These are phyloP conservation scores for Spongilla lacustris DNA, from an alignment of 37 sponge, comb jelly and placozoan genomes.

Conservation along the genomic window DNA sequence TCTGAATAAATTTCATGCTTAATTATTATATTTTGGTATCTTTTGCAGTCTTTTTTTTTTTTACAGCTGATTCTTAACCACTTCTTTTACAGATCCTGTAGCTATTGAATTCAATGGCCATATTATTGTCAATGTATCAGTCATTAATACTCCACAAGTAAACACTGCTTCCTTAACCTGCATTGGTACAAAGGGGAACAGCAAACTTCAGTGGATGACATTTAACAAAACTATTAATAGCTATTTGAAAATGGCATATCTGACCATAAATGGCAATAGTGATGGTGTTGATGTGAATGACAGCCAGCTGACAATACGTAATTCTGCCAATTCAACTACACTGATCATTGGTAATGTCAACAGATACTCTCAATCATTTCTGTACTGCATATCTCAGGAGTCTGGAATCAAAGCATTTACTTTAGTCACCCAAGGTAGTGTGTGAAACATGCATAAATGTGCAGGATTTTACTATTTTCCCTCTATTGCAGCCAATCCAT, in stretches of 20 bases:
- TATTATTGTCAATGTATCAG: background rate
- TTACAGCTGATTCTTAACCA: background rate
- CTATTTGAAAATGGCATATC: background rate
- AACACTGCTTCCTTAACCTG: background rate
- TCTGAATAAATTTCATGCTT: too few species aligned
- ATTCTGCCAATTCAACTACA: background rate
- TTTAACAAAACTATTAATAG: background rate
- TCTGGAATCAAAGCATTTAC: background rate
- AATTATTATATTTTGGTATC: background rate
- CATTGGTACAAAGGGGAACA: background rate
- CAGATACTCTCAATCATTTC: background rate
- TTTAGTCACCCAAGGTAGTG: background rate
- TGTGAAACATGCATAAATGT: background rate
- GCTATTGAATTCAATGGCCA: background rate
- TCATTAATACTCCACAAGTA: background rate
- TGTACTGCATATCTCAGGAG: background rate
- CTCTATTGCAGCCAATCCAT: background rate
- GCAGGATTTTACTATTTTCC: background rate
- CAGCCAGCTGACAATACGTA: background rate
- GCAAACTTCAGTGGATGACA: background rate
- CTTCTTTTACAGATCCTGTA: background rate
- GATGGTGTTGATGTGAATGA: background rate
- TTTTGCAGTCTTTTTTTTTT: background rate
- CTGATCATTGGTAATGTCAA: background rate
- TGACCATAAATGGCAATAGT: background rate